phyloP scores from a whole-genome alignment of 2,888 invertebrate genomes.

The Ptychoptera contaminata region DNA sequence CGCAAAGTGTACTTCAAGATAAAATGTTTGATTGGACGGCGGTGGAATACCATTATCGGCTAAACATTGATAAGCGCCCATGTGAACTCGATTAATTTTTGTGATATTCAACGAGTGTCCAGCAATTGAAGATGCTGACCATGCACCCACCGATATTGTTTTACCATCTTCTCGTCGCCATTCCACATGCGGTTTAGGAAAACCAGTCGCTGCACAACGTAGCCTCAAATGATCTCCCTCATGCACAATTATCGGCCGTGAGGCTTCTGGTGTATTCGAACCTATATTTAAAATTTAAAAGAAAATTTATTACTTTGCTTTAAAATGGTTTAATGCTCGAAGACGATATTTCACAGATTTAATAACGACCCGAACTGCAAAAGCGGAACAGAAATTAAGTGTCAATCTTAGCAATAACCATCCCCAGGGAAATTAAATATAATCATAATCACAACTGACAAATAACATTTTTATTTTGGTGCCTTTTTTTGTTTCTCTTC shows the following conservation, averaged over 20 bases:
- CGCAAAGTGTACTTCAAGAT: slow-evolving; percentile 77
- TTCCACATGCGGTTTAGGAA: slow-evolving; percentile 59
- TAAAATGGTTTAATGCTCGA: neutral
- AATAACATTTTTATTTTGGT: too few relatives aligned
- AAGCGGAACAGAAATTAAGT: too few relatives aligned
- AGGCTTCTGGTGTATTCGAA: neutral
- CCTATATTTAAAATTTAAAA: neutral
- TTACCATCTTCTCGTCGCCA: slow-evolving; percentile 55
- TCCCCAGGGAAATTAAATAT: too few relatives aligned
- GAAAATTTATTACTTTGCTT: neutral
- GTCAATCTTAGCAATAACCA: too few relatives aligned
- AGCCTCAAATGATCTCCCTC: slow-evolving; percentile 72
- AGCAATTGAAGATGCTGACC: slow-evolving; percentile 56
- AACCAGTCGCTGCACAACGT: slow-evolving; percentile 64
- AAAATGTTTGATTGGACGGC: slow-evolving; percentile 59
- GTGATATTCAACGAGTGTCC: slow-evolving; percentile 68
- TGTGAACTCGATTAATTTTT: slow-evolving; percentile 50
- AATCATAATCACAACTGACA: too few relatives aligned
- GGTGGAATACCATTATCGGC: slow-evolving; percentile 80
- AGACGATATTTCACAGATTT: neutral
- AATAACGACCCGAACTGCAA: too few relatives aligned
- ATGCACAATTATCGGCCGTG: slow-evolving; percentile 42
- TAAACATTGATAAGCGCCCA: slow-evolving; percentile 57
- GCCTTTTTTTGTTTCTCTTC: too few relatives aligned
- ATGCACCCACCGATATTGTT: slow-evolving; percentile 44